These are phyloP conservation scores for Sprattus sprattus DNA, from an alignment of 2,113 vertebrate species.

Conservation along the genomic window DNA sequence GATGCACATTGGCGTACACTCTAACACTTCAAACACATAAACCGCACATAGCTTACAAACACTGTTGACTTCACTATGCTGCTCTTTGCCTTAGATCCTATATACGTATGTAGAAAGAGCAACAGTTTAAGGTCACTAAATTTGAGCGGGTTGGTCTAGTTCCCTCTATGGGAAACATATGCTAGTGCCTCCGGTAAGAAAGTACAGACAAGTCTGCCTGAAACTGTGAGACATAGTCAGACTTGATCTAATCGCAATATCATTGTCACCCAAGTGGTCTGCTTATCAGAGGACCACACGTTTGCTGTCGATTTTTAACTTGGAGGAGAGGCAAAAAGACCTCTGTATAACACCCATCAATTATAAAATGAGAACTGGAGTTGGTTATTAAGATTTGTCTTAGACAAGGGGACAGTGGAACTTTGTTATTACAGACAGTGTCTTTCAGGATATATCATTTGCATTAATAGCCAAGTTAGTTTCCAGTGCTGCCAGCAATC, in stretches of 20 bases:
- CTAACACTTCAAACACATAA: no score
- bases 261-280: background rate
- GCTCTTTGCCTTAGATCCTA: no score
- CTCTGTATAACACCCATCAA: background rate
- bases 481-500: background rate
- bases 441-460: background rate
- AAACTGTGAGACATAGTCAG: background rate
- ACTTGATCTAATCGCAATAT: background rate
- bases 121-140: no score
- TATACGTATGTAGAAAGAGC: no score
- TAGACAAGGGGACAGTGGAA: background rate
- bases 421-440: background rate
- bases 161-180: no score
- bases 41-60: background rate
- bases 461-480: background rate
- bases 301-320: background rate
- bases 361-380: background rate
- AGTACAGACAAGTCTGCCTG: no score
- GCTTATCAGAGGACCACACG: background rate
- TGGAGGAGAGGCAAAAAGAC: background rate
- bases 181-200: no score
- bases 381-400: background rate
- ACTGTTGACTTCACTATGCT: no score
- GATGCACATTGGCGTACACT: no score
- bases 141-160: no score